Evolutionary conservation across 2,113 vertebrate species (phyloP).

Genomic region (Romanogobio albipinnatus): DNA sequence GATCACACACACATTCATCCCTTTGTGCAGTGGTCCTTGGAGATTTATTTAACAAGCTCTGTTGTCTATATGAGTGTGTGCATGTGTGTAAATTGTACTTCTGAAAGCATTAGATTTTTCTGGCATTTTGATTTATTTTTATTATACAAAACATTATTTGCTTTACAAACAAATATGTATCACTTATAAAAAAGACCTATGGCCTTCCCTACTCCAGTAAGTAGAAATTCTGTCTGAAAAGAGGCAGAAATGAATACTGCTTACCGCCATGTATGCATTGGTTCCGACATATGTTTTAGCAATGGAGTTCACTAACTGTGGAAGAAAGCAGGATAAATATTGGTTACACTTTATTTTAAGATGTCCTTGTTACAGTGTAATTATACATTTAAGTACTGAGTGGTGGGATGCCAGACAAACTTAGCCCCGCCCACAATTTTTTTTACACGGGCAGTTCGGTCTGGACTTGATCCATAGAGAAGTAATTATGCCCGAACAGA

Average conservation of each 20-base stretch:
- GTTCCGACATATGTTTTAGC: conserved; percentile 99
- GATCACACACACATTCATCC: not conserved
- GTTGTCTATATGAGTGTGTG: not conserved
- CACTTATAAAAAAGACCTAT: not conserved
- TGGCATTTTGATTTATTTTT: no score
- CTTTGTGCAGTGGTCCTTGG: not conserved
- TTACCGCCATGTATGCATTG: conserved; percentile 99
- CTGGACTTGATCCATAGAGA: no score
- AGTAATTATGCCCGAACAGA: no score
- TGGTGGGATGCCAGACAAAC: no score
- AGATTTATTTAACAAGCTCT: not conserved
- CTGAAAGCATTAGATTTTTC: not conserved
- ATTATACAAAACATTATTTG: no score
- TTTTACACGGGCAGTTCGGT: no score
- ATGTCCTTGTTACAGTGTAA: no score
- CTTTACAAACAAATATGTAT: not conserved
- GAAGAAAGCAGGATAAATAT: conserved; percentile 68
- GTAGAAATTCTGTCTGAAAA: not conserved
- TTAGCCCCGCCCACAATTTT: no score
- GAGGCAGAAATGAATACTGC: conserved; percentile 63
- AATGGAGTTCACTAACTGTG: conserved; percentile 98
- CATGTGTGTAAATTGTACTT: not conserved
- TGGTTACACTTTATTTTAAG: not conserved
- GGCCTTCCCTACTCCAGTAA: not conserved
- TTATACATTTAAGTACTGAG: no score